Percentiles rank a stretch among this genome's conserved stretches.
Evolutionary conservation across 1,140 invertebrate species (phyloP).

Genomic region (Muscidifurax raptorellus): DNA sequence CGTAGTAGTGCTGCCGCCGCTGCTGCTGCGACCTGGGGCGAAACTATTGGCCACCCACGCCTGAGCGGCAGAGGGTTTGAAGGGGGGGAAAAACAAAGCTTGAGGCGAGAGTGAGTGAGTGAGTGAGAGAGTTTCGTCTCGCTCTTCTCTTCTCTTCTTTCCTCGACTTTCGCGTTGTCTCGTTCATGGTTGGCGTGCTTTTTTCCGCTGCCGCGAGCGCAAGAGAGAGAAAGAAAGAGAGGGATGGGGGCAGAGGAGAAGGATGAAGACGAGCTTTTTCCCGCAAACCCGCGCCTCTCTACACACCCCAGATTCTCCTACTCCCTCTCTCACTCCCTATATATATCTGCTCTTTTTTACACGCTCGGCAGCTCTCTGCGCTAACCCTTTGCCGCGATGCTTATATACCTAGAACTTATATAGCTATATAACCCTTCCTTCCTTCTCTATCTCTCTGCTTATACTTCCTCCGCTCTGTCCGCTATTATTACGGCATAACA

Average conservation of each 20-base stretch:
- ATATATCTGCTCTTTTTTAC: conserved; percentile 1
- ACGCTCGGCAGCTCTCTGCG: neutral
- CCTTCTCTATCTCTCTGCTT: conserved; percentile 48
- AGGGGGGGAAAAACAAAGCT: conserved; percentile 63
- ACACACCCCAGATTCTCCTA: neutral
- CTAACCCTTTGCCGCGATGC: conserved; percentile 6
- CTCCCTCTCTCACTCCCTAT: neutral
- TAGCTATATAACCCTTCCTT: neutral
- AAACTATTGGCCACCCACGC: conserved; percentile 75
- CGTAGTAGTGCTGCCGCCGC: conserved; percentile 36
- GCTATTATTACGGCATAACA: conserved; percentile 73
- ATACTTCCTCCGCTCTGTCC: neutral
- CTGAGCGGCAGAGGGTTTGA: conserved; percentile 43
- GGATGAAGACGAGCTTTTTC: conserved; percentile 66
- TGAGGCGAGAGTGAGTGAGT: conserved; percentile 42
- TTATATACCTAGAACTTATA: neutral
- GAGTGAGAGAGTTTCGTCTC: conserved; percentile 47
- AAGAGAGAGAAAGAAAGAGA: neutral
- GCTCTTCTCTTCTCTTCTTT: conserved; percentile 48
- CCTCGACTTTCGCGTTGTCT: conserved; percentile 53
- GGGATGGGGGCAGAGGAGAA: conserved; percentile 36
- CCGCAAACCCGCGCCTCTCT: conserved; percentile 52
- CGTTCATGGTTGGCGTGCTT: neutral
- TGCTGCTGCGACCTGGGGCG: conserved; percentile 61
- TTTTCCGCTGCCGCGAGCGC: neutral